These are phyloP conservation scores for Otolemur crassicaudatus DNA, from an alignment of 2,797 vertebrate species.

Conservation along the genomic window DNA sequence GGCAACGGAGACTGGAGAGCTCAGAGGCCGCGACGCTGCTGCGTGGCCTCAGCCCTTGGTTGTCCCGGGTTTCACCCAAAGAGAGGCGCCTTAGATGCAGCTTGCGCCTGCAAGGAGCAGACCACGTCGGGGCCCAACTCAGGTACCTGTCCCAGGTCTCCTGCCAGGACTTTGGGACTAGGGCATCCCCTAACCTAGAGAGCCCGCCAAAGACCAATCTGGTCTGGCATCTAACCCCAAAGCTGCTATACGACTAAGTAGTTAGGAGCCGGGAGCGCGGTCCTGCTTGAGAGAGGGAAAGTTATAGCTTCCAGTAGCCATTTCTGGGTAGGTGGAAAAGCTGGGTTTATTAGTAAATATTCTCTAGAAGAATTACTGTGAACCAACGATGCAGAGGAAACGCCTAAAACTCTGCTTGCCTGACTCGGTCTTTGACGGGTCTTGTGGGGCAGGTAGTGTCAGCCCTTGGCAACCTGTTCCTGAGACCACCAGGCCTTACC, in stretches of 20 bases:
- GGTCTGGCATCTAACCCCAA: not conserved
- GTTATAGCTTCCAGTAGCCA: not conserved
- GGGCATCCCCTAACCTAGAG: not conserved
- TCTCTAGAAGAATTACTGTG: slow-evolving; percentile 27
- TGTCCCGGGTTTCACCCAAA: not conserved
- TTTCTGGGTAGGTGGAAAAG: slow-evolving; percentile 20
- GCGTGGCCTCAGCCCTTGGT: not conserved
- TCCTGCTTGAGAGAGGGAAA: not conserved
- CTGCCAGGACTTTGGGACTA: not conserved
- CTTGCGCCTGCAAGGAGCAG: not conserved
- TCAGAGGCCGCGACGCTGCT: not conserved
- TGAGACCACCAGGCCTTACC: not conserved
- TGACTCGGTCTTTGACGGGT: slow-evolving; percentile 88
- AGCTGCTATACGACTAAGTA: not conserved
- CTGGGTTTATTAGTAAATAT: slow-evolving; percentile 37
- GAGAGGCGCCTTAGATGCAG: not conserved
- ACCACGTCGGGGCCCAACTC: not conserved
- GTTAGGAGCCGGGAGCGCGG: not conserved
- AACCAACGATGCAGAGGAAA: slow-evolving; percentile 29
- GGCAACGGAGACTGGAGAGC: not conserved
- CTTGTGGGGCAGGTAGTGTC: not conserved
- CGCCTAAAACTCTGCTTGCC: slow-evolving; percentile 90
- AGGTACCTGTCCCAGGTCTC: slow-evolving; percentile 14
- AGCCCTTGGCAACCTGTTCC: not conserved
- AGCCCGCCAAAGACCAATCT: not conserved